Base-by-base conservation (phyloP, 2,113 vertebrate species). In the Ellobius talpinus region DNA sequence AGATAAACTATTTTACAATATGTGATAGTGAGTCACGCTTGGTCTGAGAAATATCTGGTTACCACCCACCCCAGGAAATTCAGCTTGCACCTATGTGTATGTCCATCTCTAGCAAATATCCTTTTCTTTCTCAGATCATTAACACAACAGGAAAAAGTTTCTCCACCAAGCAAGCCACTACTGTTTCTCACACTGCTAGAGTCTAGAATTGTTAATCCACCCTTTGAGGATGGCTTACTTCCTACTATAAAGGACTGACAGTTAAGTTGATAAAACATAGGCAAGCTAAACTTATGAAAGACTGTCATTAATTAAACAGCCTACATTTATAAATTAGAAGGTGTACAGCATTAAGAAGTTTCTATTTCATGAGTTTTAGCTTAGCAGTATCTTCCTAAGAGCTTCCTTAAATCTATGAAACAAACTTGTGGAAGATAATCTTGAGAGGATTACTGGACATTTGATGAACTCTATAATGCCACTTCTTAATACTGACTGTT, bases 191-290 rank as follows among this genome's bases (percentile, higher is more conserved):
- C 87, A 7, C 1, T 21, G 8, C 5, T 95, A 1, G 9, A 24
- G 92, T 94, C n/a, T 65, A 89, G 21, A 90, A 55, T 94, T 42
- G 91, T 91, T 91, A 61, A 79, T 94, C 76, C 31, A 82, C 45
- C 10, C 23, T 47, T 74, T 91, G 31, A 74, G 47, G 14, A 92
- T 73, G n/a, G 29, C 31, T 96, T 39, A 17, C 52, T 55, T 92
- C 33, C 19, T 50, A 66, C 12, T 90, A 17, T 65, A 84, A 95
- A 66, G 11, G 3, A 50, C 52, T 70, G 39, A 79, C 2, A 87
- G 8, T 87, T 76, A 86, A 93, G n/a, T 95, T 88, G 81, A 31
- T 12, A 72, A 65, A 68, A 8, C 52, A 58, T 5, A 65, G 50
- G 3, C 3, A 76, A 90, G 81, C 61, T 39, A 65, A 45, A 13